Base-by-base conservation (phyloP, 2,888 invertebrate genomes). In the Tenthredo distinguenda region DNA sequence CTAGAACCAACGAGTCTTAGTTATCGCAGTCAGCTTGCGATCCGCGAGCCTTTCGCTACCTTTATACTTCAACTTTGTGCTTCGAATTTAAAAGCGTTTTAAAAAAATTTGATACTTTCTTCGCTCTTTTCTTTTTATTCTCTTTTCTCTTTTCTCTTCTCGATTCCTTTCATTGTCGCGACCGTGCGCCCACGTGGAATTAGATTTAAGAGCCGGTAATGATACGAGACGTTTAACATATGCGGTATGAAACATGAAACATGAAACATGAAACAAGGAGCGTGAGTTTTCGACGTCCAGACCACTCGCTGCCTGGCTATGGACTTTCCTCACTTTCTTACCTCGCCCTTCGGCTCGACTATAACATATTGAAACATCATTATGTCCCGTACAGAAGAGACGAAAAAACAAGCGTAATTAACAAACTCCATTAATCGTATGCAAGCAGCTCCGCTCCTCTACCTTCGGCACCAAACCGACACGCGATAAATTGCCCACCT, bases 311-410 rank as follows among this genome's bases (percentile, higher is more conserved):
- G 40, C 40, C 10, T 5, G 40, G 37, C 37, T 37, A 43, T 43
- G 40, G 40, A 50, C 50, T 50, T 50, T 50, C 50, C 5, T 50
- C 18, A 55, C 55, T 55, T 55, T n/a, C 55, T 55, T 55, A 18
- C 26, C 5, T 31, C 18, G 15, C 71, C 18, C n/a, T 12, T 15
- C 3, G 0, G 1, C 7, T 40, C 15, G n/a, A 6, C 40, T 37
- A 1, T 72, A 72, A 72, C 21, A 72, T 72, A 72, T 72, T 72
- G 72, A 72, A 72, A 72, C 72, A 72, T 72, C 72, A 72, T 72
- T 72, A 72, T 40, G 43, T 26, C 37, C 3, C 72, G 72, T 10
- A 21, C 9, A 37, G 40, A n/a, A 21, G 37, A n/a, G 12, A 72
- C 72, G n/a, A 40, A 21, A 40, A 43, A 43, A 72, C 72, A 43